These are phyloP conservation scores for Protonibea diacanthus DNA, from an alignment of 2,797 vertebrate genomes.

Conservation along the genomic window DNA sequence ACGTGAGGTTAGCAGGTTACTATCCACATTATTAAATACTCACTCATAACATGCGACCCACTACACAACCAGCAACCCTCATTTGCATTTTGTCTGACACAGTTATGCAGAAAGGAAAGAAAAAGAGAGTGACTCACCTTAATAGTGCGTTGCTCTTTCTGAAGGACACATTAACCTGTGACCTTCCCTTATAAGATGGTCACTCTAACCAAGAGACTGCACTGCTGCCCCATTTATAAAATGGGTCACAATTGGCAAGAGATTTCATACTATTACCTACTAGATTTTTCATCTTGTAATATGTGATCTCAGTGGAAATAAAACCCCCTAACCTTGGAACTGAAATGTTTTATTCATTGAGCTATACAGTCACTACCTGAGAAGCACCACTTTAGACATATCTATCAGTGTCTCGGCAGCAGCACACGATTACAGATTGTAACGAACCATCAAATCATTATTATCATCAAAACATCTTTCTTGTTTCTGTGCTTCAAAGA, in stretches of 20 bases:
- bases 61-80: neutral
- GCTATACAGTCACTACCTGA: constrained; percentile 4
- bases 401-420: constrained; percentile 14
- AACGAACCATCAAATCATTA: neutral
- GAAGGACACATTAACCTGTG: constrained; percentile 32
- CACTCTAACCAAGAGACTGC: constrained; percentile 12
- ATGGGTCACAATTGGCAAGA: constrained; percentile 16
- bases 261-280: constrained; percentile 21
- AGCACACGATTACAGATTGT: neutral
- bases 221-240: constrained; percentile 38
- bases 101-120: constrained; percentile 1
- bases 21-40: constrained; percentile 17
- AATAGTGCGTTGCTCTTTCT: neutral
- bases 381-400: neutral
- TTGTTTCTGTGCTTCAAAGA: constrained; percentile 22
- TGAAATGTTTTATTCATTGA: constrained; percentile 30
- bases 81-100: constrained; percentile 9
- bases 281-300: constrained; percentile 38
- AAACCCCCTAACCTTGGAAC: neutral
- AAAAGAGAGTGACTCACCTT: neutral
- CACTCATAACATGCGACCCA: constrained; percentile 43
- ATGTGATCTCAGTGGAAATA: constrained; percentile 29
- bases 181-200: constrained; percentile 30
- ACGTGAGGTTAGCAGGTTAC: constrained; percentile 12
- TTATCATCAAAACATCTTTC: neutral